phyloP scores from a whole-genome alignment of 2,113 vertebrate genomes.

The Corvus moneduloides region DNA sequence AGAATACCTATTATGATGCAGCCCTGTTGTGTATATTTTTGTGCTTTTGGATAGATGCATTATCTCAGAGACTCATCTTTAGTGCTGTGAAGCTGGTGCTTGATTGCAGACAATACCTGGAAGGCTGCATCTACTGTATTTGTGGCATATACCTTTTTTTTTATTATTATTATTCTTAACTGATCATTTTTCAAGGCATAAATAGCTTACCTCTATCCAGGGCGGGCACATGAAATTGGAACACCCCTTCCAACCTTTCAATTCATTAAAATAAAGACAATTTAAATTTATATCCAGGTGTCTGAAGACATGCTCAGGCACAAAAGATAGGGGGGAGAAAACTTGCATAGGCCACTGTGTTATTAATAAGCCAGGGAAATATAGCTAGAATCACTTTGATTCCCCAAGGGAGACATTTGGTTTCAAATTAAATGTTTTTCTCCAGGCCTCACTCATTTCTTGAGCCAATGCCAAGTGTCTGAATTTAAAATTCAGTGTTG shows the following conservation, averaged over 20 bases:
- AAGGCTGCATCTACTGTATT: background rate
- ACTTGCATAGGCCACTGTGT: background rate
- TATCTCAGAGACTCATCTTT: background rate
- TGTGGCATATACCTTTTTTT: background rate
- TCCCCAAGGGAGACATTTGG: background rate
- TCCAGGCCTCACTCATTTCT: background rate
- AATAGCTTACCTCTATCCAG: background rate
- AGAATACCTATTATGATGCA: background rate
- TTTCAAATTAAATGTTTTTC: background rate
- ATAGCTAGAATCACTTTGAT: background rate
- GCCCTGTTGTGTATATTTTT: background rate
- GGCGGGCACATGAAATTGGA: background rate
- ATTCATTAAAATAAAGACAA: background rate
- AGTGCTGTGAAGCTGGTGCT: background rate
- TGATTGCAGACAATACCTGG: background rate
- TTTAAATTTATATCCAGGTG: background rate
- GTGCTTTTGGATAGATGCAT: background rate
- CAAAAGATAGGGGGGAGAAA: background rate
- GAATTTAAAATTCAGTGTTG: conserved; percentile 24
- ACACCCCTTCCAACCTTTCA: background rate
- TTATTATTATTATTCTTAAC: background rate
- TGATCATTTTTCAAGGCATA: background rate
- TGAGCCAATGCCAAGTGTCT: background rate
- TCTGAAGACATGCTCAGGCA: background rate
- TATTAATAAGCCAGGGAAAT: background rate